Base-by-base conservation (phyloP, 2,113 vertebrate species). In the Myodes glareolus region DNA sequence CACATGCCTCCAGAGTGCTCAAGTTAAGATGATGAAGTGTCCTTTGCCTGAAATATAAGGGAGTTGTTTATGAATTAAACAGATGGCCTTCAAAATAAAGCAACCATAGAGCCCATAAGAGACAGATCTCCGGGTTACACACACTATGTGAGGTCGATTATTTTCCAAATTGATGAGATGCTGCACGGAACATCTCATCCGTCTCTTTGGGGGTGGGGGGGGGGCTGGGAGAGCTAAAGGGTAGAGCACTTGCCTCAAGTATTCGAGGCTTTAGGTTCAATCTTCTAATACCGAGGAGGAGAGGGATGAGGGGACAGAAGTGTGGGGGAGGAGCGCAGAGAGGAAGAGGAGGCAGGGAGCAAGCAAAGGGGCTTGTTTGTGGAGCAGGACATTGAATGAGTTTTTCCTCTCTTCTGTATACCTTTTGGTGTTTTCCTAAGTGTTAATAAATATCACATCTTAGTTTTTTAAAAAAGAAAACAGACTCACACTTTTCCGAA, bases 61-160 rank as follows among this genome's bases (percentile, higher is more conserved):
- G 12, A 84, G 27, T 11, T 76, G 19, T 42, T 70, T 10, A 45
- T 33, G 55, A 61, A 1, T 95, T 92, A 96, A 85, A 47, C 50
- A 92, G 68, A 90, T 95, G 73, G 14, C 17, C 82, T 91, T 94
- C 89, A 67, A 90, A 88, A 94, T 81, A 96, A 90, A n/a, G 29
- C 4, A 90, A 75, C 42, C 25, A 2, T 52, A 65, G 7, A 42
- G 42, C 19, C 63, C 27, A 70, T 42, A 77, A 81, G 65, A 42
- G 85, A 70, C 13, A 85, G 39, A 52, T 86, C 92, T 96, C 52
- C 88, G 65, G 81, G 65, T 76, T 67, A 76, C 52, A 84, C 52
- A 31, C 58, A 61, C 55, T 67, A 1, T 76, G 84, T 75, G 29
- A 52, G 92, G 23, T 82, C 29, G 84, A 2, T 81, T 92, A 42